These are phyloP conservation scores for Thunnus thynnus DNA, from an alignment of 2,113 vertebrate species.

Conservation along the genomic window DNA sequence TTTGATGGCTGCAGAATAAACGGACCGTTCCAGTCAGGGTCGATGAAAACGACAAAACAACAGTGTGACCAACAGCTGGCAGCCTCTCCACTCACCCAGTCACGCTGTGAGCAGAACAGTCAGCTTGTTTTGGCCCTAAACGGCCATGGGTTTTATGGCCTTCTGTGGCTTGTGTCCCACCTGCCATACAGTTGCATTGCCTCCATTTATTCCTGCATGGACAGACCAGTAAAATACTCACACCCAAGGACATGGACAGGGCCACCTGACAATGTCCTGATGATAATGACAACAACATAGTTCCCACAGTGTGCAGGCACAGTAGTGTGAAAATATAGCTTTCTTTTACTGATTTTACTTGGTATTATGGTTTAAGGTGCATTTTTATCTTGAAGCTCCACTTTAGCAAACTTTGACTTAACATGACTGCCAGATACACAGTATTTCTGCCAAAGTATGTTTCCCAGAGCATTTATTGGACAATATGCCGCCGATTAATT, in stretches of 20 bases:
- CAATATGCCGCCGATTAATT: not conserved
- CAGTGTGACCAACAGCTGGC: conserved; percentile 68
- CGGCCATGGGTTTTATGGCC: conserved; percentile 56
- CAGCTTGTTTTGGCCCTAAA: conserved; percentile 67
- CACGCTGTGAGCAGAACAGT: conserved; percentile 48
- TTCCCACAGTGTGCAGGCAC: conserved; percentile 48
- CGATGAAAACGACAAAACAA: conserved; percentile 70
- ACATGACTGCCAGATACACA: not conserved
- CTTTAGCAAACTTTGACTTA: not conserved
- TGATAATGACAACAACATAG: conserved; percentile 35
- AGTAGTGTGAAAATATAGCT: not conserved
- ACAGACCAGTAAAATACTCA: conserved; percentile 48
- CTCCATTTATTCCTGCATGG: conserved; percentile 44
- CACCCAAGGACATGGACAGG: conserved; percentile 61
- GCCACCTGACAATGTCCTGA: conserved; percentile 49
- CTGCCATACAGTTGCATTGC: conserved; percentile 45
- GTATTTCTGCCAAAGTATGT: not conserved
- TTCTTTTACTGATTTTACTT: not conserved
- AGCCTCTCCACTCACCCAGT: conserved; percentile 31
- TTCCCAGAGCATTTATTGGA: not conserved
- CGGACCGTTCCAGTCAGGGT: conserved; percentile 67
- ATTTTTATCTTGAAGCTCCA: not conserved
- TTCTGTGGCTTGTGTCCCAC: conserved; percentile 62
- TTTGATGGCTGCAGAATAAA: conserved; percentile 59
- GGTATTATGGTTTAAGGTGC: not conserved